A percentile compares a stretch with the other conserved stretches of the same genome.
Evolutionary conservation across 2,888 invertebrate genomes (phyloP).

Genomic region (Glyphotaelius pellucidus): DNA sequence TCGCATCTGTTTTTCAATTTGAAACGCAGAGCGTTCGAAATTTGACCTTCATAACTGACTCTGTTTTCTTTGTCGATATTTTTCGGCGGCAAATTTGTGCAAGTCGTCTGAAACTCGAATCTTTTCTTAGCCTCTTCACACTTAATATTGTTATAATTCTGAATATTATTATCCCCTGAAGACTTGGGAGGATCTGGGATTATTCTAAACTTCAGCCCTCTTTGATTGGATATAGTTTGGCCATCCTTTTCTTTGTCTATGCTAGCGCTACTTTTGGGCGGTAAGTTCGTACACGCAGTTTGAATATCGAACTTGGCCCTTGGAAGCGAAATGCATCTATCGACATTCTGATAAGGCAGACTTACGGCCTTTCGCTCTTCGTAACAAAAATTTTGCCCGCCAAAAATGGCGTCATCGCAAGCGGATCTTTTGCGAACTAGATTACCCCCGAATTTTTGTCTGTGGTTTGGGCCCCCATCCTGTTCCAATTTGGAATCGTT

Average conservation of each 20-base stretch:
- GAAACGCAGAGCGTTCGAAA: constrained; percentile 34
- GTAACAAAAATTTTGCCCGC: constrained; percentile 2
- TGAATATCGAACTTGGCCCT: constrained; percentile 48
- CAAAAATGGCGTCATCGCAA: not conserved
- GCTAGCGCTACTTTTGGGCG: constrained; percentile 27
- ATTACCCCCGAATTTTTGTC: constrained; percentile 9
- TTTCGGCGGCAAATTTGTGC: constrained; percentile 59
- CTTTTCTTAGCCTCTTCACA: constrained; percentile 54
- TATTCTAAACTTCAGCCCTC: constrained; percentile 45
- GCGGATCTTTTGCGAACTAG: constrained; percentile 41
- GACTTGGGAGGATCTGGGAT: constrained; percentile 8
- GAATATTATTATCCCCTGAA: not conserved
- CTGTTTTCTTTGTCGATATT: constrained; percentile 43
- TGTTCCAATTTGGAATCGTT: constrained; percentile 46
- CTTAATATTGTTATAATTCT: not conserved
- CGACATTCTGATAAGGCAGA: constrained; percentile 52
- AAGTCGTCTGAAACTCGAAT: constrained; percentile 61
- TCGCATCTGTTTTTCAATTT: constrained; percentile 49
- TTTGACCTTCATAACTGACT: constrained; percentile 32
- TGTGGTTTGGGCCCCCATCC: constrained; percentile 39
- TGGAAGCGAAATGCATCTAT: constrained; percentile 50
- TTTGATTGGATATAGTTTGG: constrained; percentile 15
- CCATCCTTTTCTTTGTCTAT: constrained; percentile 40
- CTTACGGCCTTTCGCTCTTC: constrained; percentile 50
- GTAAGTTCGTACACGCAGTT: constrained; percentile 42